Conservation (phyloP, 2,113 vertebrate species). For the Poeciliopsis prolifica region DNA sequence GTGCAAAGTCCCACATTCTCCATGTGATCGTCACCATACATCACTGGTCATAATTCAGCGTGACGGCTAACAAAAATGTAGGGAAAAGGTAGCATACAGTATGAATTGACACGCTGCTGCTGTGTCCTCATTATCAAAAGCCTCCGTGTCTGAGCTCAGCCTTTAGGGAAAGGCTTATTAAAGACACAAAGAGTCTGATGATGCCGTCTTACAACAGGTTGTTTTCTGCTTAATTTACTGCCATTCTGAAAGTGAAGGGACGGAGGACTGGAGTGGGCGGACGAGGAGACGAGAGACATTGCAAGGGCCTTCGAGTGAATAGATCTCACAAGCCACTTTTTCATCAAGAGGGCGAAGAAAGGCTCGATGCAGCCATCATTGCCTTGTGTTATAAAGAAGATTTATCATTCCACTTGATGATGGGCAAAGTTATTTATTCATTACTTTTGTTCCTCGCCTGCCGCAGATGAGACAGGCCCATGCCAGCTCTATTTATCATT, state of each 20-base stretch:
- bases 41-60: constrained; percentile 15
- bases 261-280: constrained; percentile 11
- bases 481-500: constrained; percentile 41
- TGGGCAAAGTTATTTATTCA: constrained; percentile 68
- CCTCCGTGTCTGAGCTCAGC: constrained; percentile 34
- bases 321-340: constrained; percentile 47
- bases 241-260: constrained; percentile 56
- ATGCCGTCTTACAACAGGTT: constrained; percentile 40
- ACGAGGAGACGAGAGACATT: constrained; percentile 11
- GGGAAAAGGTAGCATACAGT: constrained; percentile 28
- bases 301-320: constrained; percentile 48
- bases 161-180: constrained; percentile 56
- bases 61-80: constrained; percentile 17
- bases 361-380: constrained; percentile 41
- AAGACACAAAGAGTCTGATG: constrained; percentile 45
- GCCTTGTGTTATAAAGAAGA: constrained; percentile 46
- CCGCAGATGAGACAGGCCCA: constrained; percentile 40
- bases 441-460: constrained; percentile 53
- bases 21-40: constrained; percentile 26
- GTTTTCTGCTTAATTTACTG: constrained; percentile 60
- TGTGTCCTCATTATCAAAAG: constrained; percentile 60
- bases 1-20: constrained; percentile 49
- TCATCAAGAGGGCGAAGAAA: constrained; percentile 52
- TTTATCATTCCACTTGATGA: constrained; percentile 69
- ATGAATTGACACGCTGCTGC: constrained; percentile 22